A percentile compares a stretch with the other conserved stretches of the same genome.
Evolutionary conservation across 2,888 invertebrate species (phyloP).

Genomic region (Chrysotoxum bicinctum): DNA sequence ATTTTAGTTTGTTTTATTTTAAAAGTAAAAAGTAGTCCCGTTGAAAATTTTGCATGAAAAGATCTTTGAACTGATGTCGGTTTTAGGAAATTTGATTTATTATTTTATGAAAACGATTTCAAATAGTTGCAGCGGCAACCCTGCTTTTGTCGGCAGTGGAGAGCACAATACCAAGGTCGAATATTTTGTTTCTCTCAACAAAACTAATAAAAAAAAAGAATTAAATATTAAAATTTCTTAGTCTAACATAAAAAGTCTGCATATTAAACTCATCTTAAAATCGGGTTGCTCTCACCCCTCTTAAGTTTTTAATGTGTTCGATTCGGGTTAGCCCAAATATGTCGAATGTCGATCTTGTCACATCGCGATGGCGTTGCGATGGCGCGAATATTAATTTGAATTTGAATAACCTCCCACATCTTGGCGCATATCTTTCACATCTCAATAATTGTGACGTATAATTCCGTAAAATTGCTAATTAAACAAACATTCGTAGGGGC

Average conservation of each 20-base stretch:
- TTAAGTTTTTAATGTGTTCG: background rate
- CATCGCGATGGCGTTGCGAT: background rate
- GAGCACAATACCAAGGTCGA: background rate
- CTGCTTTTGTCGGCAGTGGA: background rate
- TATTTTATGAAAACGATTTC: too few species aligned
- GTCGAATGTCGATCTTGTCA: constrained; percentile 18
- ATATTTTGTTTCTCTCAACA: background rate
- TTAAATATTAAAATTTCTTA: background rate
- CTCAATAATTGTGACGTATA: constrained; percentile 48
- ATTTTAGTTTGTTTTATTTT: too few species aligned
- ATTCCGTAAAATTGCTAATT: constrained; percentile 65
- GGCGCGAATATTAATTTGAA: constrained; percentile 10
- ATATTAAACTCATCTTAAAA: background rate
- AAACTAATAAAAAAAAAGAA: background rate
- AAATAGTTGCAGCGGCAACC: too few species aligned
- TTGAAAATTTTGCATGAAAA: too few species aligned
- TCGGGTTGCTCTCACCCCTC: background rate
- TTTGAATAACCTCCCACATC: constrained; percentile 8
- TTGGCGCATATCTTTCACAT: constrained; percentile 7
- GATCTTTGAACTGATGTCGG: too few species aligned
- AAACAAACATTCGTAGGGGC: constrained; percentile 60
- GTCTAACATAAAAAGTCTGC: background rate
- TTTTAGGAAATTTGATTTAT: too few species aligned
- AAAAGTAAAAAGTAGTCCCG: too few species aligned
- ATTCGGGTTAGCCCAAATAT: background rate